Conservation (phyloP, 2,797 vertebrate species). For the Aeoliscus strigatus region DNA sequence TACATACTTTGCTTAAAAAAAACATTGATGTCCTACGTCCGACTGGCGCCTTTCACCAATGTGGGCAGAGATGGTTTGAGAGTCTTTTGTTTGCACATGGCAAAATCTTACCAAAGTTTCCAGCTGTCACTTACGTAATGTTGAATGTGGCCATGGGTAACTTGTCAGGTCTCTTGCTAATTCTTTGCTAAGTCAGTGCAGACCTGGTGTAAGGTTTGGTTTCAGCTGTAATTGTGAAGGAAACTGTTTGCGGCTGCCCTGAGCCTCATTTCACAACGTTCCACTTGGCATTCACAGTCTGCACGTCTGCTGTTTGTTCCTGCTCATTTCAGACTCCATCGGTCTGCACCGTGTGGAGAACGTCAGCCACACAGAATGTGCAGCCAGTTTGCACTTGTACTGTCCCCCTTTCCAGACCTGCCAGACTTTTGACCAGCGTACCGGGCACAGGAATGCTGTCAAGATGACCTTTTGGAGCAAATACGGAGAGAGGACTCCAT, state of each 20-base stretch:
- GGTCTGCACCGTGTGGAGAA: constrained; percentile 97
- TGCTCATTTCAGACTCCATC: constrained; percentile 78
- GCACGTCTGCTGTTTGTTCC: constrained; percentile 6
- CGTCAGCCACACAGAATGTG: constrained; percentile 89
- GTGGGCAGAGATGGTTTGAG: not conserved
- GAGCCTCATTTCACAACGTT: constrained; percentile 31
- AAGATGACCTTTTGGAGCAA: constrained; percentile 96
- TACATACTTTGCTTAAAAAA: no score
- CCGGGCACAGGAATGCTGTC: constrained; percentile 88
- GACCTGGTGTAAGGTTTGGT: constrained; percentile 32
- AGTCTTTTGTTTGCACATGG: not conserved
- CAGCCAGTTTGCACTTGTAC: constrained; percentile 92
- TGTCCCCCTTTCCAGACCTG: constrained; percentile 89
- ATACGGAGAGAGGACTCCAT: constrained; percentile 82
- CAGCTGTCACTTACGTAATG: constrained; percentile 6
- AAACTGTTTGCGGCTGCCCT: not conserved
- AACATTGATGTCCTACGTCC: no score
- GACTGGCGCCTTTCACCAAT: not conserved
- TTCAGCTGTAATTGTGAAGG: constrained; percentile 8
- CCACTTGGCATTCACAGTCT: constrained; percentile 1
- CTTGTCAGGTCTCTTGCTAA: no score
- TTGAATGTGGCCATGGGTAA: constrained; percentile 5
- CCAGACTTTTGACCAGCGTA: constrained; percentile 93
- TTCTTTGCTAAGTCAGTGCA: no score
- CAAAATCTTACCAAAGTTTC: constrained; percentile 3